Evolutionary conservation across 1,140 invertebrate species (phyloP).

Genomic region (Contarinia nasturtii): DNA sequence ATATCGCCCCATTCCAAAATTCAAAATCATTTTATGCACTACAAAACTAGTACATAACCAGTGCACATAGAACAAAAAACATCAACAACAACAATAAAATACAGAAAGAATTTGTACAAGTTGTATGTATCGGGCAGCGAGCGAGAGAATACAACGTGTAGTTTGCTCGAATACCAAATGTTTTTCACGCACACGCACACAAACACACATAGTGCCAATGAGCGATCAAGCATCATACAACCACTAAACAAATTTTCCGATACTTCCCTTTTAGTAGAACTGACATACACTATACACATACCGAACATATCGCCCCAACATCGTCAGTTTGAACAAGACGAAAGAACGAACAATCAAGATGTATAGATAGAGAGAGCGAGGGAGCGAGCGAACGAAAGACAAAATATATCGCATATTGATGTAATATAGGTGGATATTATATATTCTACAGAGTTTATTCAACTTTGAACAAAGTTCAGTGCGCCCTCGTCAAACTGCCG

Average conservation of each 20-base stretch:
- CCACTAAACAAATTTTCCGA: too few species aligned
- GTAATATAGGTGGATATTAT: background rate
- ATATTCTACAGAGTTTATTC: too few species aligned
- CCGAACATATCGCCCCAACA: too few species aligned
- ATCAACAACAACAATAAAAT: background rate
- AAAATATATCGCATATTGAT: background rate
- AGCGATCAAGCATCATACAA: background rate
- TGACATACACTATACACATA: background rate
- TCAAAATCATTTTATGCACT: background rate
- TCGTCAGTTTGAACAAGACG: too few species aligned
- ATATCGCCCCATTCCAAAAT: background rate
- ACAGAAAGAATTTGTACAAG: background rate
- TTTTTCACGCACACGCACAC: background rate
- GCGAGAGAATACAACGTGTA: background rate
- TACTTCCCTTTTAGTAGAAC: background rate
- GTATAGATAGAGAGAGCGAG: too few species aligned
- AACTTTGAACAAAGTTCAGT: too few species aligned
- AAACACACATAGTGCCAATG: too few species aligned
- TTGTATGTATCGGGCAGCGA: background rate
- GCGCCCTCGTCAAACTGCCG: too few species aligned
- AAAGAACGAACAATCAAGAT: too few species aligned
- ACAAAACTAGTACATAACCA: background rate
- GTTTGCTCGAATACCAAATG: background rate
- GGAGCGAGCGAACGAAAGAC: too few species aligned
- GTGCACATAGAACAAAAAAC: background rate